phyloP scores from a whole-genome alignment of 2,888 invertebrate species.

The Eretmocerus hayati region DNA sequence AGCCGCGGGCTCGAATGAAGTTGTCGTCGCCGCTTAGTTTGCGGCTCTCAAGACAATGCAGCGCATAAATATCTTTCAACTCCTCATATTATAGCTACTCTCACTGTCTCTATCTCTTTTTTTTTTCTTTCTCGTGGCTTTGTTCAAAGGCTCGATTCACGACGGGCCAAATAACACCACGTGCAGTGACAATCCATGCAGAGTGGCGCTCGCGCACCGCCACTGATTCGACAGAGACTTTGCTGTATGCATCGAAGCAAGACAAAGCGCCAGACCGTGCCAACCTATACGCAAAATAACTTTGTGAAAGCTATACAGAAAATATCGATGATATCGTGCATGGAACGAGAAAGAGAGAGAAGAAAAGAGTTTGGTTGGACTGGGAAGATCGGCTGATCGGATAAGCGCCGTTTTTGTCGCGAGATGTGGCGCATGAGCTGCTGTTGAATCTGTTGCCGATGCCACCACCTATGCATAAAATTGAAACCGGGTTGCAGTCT shows the following conservation, averaged over 20 bases:
- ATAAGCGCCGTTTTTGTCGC: constrained; percentile 21
- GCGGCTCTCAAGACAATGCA: constrained; percentile 40
- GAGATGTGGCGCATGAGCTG: not conserved
- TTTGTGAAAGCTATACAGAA: no score
- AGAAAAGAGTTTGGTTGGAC: not conserved
- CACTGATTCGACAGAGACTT: not conserved
- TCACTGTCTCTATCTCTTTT: constrained; percentile 7
- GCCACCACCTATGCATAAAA: no score
- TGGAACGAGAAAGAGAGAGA: not conserved
- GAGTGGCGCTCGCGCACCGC: not conserved
- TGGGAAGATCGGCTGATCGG: constrained; percentile 11
- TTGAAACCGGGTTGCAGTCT: no score
- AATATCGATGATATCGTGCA: constrained; percentile 22
- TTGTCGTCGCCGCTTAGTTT: constrained; percentile 39
- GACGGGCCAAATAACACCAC: constrained; percentile 1
- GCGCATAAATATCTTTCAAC: constrained; percentile 45
- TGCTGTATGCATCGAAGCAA: no score
- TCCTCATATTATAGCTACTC: constrained; percentile 37
- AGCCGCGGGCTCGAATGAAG: constrained; percentile 40
- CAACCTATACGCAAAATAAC: constrained; percentile 19
- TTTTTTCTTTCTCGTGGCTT: not conserved
- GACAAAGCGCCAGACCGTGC: constrained; percentile 13
- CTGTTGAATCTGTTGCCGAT: no score
- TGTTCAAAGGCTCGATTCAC: no score
- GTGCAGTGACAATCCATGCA: not conserved